These are phyloP conservation scores for Sphinx pinastri DNA, from an alignment of 2,888 invertebrate species.

Conservation along the genomic window DNA sequence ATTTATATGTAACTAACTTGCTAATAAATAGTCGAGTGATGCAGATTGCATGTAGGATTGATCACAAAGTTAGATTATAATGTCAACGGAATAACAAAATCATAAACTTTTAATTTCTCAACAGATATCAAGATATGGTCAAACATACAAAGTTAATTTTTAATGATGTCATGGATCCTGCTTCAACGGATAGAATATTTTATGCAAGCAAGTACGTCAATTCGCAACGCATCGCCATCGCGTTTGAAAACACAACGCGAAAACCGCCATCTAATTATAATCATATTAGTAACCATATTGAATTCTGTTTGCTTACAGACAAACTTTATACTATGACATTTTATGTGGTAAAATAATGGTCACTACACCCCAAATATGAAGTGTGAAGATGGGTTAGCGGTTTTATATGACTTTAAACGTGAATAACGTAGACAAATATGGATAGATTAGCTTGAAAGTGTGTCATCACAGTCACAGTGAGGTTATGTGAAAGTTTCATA, in stretches of 20 bases:
- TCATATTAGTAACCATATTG: conserved; percentile 28
- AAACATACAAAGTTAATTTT: neutral
- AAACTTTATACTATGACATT: conserved; percentile 3
- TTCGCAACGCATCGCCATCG: conserved; percentile 14
- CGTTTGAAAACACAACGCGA: conserved; percentile 5
- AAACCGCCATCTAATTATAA: conserved; percentile 27
- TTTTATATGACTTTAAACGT: neutral
- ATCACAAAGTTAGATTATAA: too few species aligned
- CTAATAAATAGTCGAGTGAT: too few species aligned
- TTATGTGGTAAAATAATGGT: neutral
- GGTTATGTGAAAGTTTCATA: conserved; percentile 69
- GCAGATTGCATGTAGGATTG: too few species aligned
- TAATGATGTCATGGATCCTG: neutral
- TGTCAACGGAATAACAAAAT: too few species aligned
- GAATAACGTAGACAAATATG: conserved; percentile 37
- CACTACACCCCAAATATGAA: neutral
- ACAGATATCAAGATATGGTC: neutral
- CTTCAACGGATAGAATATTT: neutral
- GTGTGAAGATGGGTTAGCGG: neutral
- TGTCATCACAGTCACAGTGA: conserved; percentile 61
- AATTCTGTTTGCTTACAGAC: conserved; percentile 18
- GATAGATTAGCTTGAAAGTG: conserved; percentile 43
- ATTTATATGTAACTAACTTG: too few species aligned
- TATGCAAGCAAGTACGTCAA: conserved; percentile 8
- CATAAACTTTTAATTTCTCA: too few species aligned